These are phyloP conservation scores for Danio rerio DNA, from an alignment of 2,113 vertebrate genomes.

Conservation along the genomic window DNA sequence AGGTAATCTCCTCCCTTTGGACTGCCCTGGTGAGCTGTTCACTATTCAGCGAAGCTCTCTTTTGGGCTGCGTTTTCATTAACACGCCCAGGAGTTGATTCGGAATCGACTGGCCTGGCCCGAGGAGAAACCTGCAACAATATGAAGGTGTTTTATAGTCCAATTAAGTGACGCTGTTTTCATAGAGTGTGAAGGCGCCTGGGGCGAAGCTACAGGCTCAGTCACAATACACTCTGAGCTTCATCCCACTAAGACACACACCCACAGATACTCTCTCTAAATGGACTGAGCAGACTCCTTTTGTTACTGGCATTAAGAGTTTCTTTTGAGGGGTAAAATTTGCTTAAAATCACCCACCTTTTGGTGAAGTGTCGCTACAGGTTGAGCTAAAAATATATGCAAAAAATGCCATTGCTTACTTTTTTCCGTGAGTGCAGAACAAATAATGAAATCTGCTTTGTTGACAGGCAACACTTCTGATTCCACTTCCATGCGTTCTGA, in stretches of 20 bases:
- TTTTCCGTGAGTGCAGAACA: background rate
- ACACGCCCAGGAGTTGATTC: conserved; percentile 66
- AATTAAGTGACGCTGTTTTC: conserved; percentile 79
- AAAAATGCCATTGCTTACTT: background rate
- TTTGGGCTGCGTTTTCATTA: conserved; percentile 71
- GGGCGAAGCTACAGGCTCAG: conserved; percentile 73
- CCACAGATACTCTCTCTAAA: conserved; percentile 56
- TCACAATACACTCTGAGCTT: conserved; percentile 66
- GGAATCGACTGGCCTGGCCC: conserved; percentile 60
- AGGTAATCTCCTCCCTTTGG: conserved; percentile 67
- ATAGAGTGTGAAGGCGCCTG: conserved; percentile 65
- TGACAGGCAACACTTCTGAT: background rate
- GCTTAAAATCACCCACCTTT: background rate
- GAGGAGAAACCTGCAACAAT: conserved; percentile 60
- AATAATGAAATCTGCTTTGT: background rate
- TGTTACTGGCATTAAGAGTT: conserved; percentile 64
- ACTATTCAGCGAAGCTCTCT: conserved; percentile 77
- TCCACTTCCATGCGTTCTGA: background rate
- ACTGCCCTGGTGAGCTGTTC: conserved; percentile 65
- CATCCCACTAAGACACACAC: conserved; percentile 31
- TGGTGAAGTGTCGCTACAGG: background rate
- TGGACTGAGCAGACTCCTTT: conserved; percentile 73
- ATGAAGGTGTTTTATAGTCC: conserved; percentile 78
- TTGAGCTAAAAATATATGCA: background rate
- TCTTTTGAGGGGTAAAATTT: conserved; percentile 52